Base-by-base conservation (phyloP, 2,797 vertebrate species). In the Sebastes minor region DNA sequence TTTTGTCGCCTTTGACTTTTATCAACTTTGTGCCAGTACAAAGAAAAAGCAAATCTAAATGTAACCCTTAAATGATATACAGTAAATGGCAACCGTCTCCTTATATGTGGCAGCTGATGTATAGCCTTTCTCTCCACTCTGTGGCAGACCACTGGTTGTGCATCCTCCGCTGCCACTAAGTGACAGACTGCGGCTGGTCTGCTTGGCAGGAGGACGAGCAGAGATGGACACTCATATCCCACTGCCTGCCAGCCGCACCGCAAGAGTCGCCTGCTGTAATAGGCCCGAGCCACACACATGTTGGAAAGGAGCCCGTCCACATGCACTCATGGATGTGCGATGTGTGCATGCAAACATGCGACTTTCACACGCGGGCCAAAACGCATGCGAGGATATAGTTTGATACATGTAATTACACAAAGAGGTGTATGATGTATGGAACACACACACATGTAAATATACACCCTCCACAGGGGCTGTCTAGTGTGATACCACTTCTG, bases 201-300 rank as follows among this genome's bases (percentile, higher is more conserved):
- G 78, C 88, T 74, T 73, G 65, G 88, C 74, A 10, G 87, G 82
- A 84, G 55, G 81, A 81, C 64, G 82, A 83, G 81, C 83, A 71
- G 71, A 73, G 90, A 93, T 68, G 84, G 88, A 90, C 81, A 59
- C 85, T 86, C 85, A 49, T 74, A 80, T 85, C 84, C 87, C 79
- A 46, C 65, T 22, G 85, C 78, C 91, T 88, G 87, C 88, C 78
- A 87, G 86, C 78, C 28, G 52, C 93, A 64, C 89, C 49, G 38
- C 90, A 84, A 84, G 92, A 90, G 88, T 77, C 81, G 66, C 84
- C 88, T 28, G 79, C 81, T 71, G 81, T 86, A 86, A 93, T 75
- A 78, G 82, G 86, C 83, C 85, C 32, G 76, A 75, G 65, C 75
- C 88, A 83, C 89, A 83, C 88, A 77, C 88, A 80, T 53, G 76